Evolutionary conservation across 1,140 invertebrate genomes (phyloP).

Genomic region (Frieseomelitta varia): DNA sequence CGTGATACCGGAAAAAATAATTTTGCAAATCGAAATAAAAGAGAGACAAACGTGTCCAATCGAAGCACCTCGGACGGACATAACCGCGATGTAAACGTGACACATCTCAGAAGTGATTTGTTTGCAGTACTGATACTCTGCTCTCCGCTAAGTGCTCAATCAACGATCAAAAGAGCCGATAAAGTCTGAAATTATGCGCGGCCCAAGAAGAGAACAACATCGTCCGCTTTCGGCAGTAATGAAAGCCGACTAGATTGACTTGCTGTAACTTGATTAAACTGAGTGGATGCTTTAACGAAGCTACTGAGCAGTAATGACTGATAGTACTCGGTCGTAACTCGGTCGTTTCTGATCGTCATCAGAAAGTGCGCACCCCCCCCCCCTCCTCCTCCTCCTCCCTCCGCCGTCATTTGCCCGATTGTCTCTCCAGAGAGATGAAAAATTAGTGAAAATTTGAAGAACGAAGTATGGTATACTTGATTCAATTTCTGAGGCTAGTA

Average conservation of each 20-base stretch:
- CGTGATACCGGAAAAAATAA: too few species aligned
- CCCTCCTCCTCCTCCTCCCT: too few species aligned
- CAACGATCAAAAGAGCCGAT: background rate
- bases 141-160: background rate
- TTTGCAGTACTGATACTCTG: too few species aligned
- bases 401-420: too few species aligned
- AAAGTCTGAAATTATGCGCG: background rate
- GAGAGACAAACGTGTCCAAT: too few species aligned
- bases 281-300: background rate
- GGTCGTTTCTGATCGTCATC: background rate
- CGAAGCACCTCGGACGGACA: too few species aligned
- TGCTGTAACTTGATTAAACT: slow-evolving; percentile 8
- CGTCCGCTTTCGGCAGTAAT: background rate
- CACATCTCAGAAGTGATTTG: too few species aligned
- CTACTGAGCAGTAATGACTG: background rate
- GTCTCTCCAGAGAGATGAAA: too few species aligned
- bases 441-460: background rate
- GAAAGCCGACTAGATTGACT: slow-evolving; percentile 10
- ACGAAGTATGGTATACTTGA: background rate
- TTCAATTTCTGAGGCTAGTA: background rate
- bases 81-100: too few species aligned
- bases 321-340: background rate
- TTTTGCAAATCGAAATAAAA: background rate
- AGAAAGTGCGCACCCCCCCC: too few species aligned
- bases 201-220: background rate